Conservation (phyloP, 2,888 invertebrate genomes). For the Hydrotaea diabolus region DNA sequence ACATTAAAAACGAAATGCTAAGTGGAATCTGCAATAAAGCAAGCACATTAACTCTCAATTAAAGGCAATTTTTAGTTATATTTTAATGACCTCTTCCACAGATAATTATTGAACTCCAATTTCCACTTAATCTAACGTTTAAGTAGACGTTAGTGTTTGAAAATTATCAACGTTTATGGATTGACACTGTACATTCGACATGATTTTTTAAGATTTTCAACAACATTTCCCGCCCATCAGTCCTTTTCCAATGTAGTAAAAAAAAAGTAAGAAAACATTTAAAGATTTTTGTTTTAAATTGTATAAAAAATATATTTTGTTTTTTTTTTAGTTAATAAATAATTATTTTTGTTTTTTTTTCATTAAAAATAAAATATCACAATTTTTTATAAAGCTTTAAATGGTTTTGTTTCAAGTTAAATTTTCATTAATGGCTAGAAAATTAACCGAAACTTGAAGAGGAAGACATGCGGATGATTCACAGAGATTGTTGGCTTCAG, state of each 20-base stretch:
- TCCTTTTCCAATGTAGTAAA: background rate
- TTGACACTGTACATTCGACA: no score
- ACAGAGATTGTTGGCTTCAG: slow-evolving; percentile 43
- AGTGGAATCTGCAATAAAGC: no score
- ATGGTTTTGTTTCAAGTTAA: slow-evolving; percentile 30
- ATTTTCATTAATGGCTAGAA: slow-evolving; percentile 42
- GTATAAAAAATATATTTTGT: slow-evolving; percentile 44
- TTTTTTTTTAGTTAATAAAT: slow-evolving; percentile 43
- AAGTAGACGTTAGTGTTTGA: no score
- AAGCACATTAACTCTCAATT: no score
- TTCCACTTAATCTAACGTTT: no score
- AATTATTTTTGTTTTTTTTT: slow-evolving; percentile 19
- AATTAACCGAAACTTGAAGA: slow-evolving; percentile 47
- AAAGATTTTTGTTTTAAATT: slow-evolving; percentile 46
- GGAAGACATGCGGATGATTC: slow-evolving; percentile 51
- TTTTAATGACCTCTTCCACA: no score
- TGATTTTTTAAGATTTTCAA: no score
- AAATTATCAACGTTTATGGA: no score
- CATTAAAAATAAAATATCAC: slow-evolving; percentile 67
- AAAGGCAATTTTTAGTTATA: no score
- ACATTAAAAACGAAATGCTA: no score
- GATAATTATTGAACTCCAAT: no score
- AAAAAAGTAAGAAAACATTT: background rate
- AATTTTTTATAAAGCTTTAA: slow-evolving; percentile 63
- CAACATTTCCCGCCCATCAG: no score